Evolutionary conservation across 2,797 vertebrate genomes (phyloP), one percentile per base, ranked within the genome.

Genomic region (Poeciliopsis presidionis): DNA sequence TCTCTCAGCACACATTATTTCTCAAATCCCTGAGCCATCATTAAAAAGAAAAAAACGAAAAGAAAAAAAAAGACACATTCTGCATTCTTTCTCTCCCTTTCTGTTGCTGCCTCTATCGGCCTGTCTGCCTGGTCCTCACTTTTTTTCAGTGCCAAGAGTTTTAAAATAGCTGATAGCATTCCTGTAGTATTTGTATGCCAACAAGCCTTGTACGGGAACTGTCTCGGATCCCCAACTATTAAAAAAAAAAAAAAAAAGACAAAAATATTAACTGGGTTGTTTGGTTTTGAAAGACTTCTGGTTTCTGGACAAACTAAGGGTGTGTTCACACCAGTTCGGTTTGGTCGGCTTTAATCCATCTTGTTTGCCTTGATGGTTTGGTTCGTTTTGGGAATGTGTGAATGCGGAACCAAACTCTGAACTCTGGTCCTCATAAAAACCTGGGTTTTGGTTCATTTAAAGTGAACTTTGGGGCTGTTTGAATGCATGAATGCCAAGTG

Each of bases 1-100:
- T 93, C 92, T 94, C 91, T 95, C 94, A 93, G 86, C 89, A 89
- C 90, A 90, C 90, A 82, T 92, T 90, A 93, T 93, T 92, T 91
- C 81, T 82, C 84, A 91, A 93, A 92, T 94, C 92, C 87, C 85
- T 1, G n/a, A 72, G 80, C 88, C 75, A 75, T 81, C 89, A 90
- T 91, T 91, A 87, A 88, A 84, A 82, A 43, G 41, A 90, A 86
- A 84, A 85, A 84, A 41, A 41, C 1, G 1, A 41, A 41, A 82
- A 90, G 84, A 84, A 85, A 90, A 84, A 85, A 84, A 84, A 83
- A 90, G 84, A 83, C 55, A 69, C 83, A 87, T 90, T 90, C 86
- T 87, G 76, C 91, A 89, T 91, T 92, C 88, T 88, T 86, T 83
- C 77, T 81, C 75, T 83, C 74, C 78, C 55, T 53, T 71, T 82